phyloP scores from a whole-genome alignment of 2,888 invertebrate genomes.

The Drosophila nr. perissopoda region DNA sequence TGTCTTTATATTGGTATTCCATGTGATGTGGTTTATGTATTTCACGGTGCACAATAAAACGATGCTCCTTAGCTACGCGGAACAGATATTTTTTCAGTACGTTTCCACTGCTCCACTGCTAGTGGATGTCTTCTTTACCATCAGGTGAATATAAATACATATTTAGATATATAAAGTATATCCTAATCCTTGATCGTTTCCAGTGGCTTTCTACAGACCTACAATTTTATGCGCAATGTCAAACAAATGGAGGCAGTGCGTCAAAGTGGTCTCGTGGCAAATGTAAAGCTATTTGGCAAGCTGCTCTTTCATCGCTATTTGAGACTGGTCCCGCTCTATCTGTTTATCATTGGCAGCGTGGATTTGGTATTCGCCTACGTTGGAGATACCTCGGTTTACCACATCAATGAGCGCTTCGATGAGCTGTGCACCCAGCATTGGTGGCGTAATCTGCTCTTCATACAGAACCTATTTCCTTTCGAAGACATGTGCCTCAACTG shows the following conservation, averaged over 20 bases:
- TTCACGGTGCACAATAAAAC: conserved; percentile 84
- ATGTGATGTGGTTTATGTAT: conserved; percentile 84
- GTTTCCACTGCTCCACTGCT: conserved; percentile 83
- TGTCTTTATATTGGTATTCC: conserved; percentile 83
- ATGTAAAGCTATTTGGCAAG: conserved; percentile 79
- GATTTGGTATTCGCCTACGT: conserved; percentile 83
- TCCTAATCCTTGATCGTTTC: not conserved
- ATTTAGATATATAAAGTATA: not conserved
- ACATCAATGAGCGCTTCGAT: conserved; percentile 83
- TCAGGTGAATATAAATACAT: conserved; percentile 72
- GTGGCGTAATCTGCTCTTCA: conserved; percentile 85
- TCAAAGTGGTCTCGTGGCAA: conserved; percentile 68
- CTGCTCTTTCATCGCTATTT: conserved; percentile 83
- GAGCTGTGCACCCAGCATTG: conserved; percentile 83
- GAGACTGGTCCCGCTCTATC: conserved; percentile 83
- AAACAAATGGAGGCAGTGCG: conserved; percentile 79
- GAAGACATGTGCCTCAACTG: conserved; percentile 84
- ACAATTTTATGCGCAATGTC: conserved; percentile 82
- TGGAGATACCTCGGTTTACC: conserved; percentile 84
- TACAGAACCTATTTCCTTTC: conserved; percentile 83
- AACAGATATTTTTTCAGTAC: conserved; percentile 82
- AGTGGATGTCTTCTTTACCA: conserved; percentile 85
- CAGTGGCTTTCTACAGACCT: conserved; percentile 84
- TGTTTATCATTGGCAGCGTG: conserved; percentile 81
- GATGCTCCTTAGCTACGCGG: conserved; percentile 82